Conservation (phyloP, 2,113 vertebrate genomes). For the Pavo muticus region DNA sequence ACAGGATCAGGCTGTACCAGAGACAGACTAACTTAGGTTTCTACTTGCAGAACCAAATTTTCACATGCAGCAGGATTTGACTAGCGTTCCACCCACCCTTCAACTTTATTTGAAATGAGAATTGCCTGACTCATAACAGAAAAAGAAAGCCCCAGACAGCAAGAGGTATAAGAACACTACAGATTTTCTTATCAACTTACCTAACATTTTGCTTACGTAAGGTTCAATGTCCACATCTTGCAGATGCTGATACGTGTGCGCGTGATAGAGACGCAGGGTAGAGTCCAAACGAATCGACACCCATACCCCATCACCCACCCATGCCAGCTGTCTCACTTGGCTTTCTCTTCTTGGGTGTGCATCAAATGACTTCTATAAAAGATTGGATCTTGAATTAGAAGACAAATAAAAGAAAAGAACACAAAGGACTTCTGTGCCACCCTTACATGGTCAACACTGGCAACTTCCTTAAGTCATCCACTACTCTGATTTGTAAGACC, state of each 20-base stretch:
- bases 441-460: accelerated
- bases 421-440: not conserved
- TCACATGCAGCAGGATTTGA: not conserved
- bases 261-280: constrained; percentile 90
- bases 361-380: constrained; percentile 88
- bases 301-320: constrained; percentile 92
- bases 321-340: constrained; percentile 90
- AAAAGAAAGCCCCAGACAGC: not conserved
- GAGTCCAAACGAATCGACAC: constrained; percentile 93
- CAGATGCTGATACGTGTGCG: constrained; percentile 90
- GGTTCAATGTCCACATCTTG: constrained; percentile 95
- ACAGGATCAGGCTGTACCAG: not conserved
- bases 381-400: not conserved
- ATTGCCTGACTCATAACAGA: not conserved
- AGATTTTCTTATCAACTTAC: constrained; percentile 72
- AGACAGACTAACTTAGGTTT: not conserved
- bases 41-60: not conserved
- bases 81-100: not conserved
- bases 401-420: not conserved
- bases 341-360: constrained; percentile 92
- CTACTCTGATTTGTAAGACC: not conserved
- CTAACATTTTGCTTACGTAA: constrained; percentile 95
- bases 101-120: not conserved
- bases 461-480: not conserved
- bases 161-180: not conserved